Evolutionary conservation across 2,888 invertebrate species (phyloP).

Genomic region (Limnephilus auricula): DNA sequence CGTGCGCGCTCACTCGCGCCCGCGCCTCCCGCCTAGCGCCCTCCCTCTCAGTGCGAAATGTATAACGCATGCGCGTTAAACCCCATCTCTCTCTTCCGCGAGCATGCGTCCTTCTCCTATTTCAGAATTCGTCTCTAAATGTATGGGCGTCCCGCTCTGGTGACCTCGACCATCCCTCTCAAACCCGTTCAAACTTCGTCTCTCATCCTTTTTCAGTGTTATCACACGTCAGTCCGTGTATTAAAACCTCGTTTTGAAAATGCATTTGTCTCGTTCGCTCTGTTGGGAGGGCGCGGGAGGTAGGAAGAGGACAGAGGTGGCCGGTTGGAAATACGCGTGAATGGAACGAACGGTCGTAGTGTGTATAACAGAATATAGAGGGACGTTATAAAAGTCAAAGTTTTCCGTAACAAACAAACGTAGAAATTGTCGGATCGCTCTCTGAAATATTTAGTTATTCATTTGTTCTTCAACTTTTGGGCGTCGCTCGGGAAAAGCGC

Average conservation of each 20-base stretch:
- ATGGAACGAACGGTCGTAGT: conserved; percentile 28
- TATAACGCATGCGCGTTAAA: conserved; percentile 59
- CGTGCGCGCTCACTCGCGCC: conserved; percentile 69
- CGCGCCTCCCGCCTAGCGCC: conserved; percentile 68
- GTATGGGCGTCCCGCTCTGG: conserved; percentile 34
- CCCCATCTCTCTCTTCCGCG: conserved; percentile 54
- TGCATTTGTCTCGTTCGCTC: conserved; percentile 38
- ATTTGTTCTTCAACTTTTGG: conserved; percentile 47
- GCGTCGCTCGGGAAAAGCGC: conserved; percentile 20
- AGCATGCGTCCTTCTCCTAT: conserved; percentile 29
- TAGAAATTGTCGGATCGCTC: conserved; percentile 47
- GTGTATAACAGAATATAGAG: conserved; percentile 36
- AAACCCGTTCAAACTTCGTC: conserved; percentile 14
- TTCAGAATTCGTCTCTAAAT: conserved; percentile 32
- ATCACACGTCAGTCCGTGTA: conserved; percentile 47
- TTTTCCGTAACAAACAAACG: conserved; percentile 49
- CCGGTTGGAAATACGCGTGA: conserved; percentile 5
- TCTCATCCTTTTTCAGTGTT: conserved; percentile 52
- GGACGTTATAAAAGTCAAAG: conserved; percentile 49
- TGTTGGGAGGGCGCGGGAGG: conserved; percentile 35
- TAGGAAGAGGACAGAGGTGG: conserved; percentile 24
- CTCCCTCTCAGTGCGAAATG: conserved; percentile 67
- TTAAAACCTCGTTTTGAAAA: conserved; percentile 26
- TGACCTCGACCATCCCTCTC: conserved; percentile 36
- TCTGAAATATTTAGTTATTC: conserved; percentile 49